Percentiles rank a stretch among this genome's conserved stretches.
These are phyloP conservation scores for Gymnobelideus leadbeateri DNA, from an alignment of 2,113 vertebrate species.

Conservation along the genomic window DNA sequence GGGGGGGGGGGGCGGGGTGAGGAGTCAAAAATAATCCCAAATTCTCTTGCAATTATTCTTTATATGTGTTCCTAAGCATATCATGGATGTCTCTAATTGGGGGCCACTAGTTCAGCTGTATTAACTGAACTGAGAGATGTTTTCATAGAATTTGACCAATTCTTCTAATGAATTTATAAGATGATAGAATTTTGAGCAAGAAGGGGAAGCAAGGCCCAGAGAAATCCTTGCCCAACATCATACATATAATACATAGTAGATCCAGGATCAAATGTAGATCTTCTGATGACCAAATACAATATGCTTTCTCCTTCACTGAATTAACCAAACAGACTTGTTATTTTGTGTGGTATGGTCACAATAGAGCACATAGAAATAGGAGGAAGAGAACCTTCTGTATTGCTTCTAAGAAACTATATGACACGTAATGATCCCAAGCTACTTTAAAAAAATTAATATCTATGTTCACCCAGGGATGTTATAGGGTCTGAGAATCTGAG, in stretches of 20 bases:
- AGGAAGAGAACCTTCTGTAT: not conserved
- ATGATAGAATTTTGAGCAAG: not conserved
- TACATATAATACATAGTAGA: not conserved
- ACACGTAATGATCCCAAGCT: not conserved
- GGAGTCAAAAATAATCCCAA: not conserved
- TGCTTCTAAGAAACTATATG: not conserved
- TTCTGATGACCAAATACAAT: not conserved
- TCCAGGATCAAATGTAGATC: not conserved
- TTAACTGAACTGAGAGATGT: not conserved
- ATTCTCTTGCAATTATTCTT: conserved; percentile 2
- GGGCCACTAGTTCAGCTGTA: conserved; percentile 11
- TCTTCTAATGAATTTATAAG: not conserved
- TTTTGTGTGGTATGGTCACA: not conserved
- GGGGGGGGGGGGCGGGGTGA: not conserved
- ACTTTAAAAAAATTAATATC: not conserved
- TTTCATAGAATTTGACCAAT: not conserved
- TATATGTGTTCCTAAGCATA: not conserved
- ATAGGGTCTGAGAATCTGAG: not conserved
- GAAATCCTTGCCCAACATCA: not conserved
- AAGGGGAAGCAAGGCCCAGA: not conserved
- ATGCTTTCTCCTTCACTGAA: not conserved
- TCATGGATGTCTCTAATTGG: not conserved
- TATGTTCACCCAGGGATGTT: not conserved
- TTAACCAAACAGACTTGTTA: not conserved
- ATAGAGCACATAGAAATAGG: not conserved